phyloP scores from a whole-genome alignment of 2,888 invertebrate genomes.

The Tachina grossa region DNA sequence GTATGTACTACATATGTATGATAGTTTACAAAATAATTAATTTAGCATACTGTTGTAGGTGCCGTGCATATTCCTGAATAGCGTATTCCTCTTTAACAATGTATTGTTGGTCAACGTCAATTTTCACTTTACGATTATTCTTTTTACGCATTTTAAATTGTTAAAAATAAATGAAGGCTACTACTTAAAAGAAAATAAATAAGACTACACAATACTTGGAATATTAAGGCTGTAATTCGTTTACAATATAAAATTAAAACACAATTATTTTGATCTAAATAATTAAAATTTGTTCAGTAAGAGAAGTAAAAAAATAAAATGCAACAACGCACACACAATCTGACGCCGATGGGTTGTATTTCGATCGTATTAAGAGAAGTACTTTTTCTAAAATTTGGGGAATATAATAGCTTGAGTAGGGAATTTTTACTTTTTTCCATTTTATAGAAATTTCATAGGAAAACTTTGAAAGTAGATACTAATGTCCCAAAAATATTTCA shows the following conservation, averaged over 20 bases:
- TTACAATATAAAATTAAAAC: conserved; percentile 45
- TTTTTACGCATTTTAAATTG: conserved; percentile 64
- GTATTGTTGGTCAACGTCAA: conserved; percentile 39
- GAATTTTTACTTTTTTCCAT: neutral
- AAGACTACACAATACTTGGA: conserved; percentile 26
- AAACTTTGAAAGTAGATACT: no score
- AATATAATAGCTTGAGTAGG: neutral
- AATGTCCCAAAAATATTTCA: no score
- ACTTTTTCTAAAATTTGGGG: neutral
- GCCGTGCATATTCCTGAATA: conserved; percentile 14
- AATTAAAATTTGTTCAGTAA: conserved; percentile 32
- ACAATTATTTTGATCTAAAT: conserved; percentile 9
- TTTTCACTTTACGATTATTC: conserved; percentile 63
- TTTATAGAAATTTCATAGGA: neutral
- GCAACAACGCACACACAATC: conserved; percentile 33
- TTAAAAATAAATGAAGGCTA: conserved; percentile 33
- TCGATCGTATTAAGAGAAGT: conserved; percentile 5
- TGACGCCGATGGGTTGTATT: conserved; percentile 48
- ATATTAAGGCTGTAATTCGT: conserved; percentile 22
- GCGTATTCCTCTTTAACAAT: conserved; percentile 52
- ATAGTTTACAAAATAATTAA: neutral
- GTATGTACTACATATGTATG: neutral
- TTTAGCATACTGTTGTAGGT: conserved; percentile 6
- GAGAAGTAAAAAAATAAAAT: conserved; percentile 13
- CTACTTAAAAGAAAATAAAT: conserved; percentile 14